Evolutionary conservation across 37 sponge, comb jelly and placozoan species (phyloP).

Genomic region (Oscarella lobularis): DNA sequence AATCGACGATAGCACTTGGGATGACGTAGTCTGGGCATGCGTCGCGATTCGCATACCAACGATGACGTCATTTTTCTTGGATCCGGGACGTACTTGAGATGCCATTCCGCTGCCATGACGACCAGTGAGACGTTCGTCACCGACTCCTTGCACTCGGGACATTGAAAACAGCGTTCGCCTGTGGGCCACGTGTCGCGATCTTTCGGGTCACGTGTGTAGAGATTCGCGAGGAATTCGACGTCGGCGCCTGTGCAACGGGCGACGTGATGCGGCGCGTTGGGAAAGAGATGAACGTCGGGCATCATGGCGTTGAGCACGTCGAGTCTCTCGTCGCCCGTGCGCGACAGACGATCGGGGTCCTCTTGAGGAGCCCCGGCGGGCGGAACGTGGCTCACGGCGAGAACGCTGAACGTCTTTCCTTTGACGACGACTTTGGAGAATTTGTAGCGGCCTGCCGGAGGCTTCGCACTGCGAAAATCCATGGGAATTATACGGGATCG

Average conservation of each 20-base stretch:
- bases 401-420: background rate
- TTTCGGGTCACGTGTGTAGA: background rate
- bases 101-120: background rate
- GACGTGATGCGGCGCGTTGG: background rate
- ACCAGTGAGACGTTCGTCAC: background rate
- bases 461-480: too few relatives aligned
- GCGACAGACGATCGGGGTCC: background rate
- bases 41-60: background rate
- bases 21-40: background rate
- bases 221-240: background rate
- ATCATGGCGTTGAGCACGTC: background rate
- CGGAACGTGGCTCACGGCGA: background rate
- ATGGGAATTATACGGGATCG: too few relatives aligned
- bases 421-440: too few relatives aligned
- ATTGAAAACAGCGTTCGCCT: background rate
- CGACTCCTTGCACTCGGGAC: background rate
- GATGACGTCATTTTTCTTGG: background rate
- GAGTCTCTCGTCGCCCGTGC: background rate
- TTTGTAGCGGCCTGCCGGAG: too few relatives aligned
- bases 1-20: background rate
- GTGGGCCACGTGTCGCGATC: background rate
- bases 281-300: background rate
- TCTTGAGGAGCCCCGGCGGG: background rate
- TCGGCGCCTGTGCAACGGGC: background rate
- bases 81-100: background rate